Conservation (phyloP, 1,140 invertebrate genomes). For the Aphis gossypii region DNA sequence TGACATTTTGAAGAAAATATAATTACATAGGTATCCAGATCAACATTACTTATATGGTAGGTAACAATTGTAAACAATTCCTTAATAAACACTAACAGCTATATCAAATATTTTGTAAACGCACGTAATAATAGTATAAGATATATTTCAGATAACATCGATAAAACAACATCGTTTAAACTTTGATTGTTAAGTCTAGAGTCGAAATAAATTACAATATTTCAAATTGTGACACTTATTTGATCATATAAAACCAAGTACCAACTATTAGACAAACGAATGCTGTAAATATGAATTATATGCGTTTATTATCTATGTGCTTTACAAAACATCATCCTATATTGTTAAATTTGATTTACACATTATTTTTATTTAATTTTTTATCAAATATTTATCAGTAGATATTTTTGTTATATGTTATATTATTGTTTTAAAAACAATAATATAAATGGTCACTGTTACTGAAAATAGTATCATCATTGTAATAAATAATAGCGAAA, state of each 20-base stretch:
- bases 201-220: background rate
- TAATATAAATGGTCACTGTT: background rate
- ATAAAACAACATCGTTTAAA: background rate
- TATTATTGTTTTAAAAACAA: background rate
- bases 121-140: background rate
- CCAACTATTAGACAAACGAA: background rate
- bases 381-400: background rate
- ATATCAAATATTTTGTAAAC: background rate
- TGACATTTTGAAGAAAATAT: background rate
- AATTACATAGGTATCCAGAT: background rate
- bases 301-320: background rate
- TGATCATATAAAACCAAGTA: background rate
- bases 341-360: background rate
- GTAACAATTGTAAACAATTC: background rate
- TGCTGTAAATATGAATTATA: background rate
- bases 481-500: background rate
- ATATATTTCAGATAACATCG: background rate
- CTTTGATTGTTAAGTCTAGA: background rate
- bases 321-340: background rate
- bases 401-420: background rate
- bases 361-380: background rate
- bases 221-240: background rate
- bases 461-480: background rate
- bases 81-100: background rate
- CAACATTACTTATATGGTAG: background rate